Conservation (phyloP, 2,797 vertebrate genomes). For the Microctenopoma steveboyesi region DNA sequence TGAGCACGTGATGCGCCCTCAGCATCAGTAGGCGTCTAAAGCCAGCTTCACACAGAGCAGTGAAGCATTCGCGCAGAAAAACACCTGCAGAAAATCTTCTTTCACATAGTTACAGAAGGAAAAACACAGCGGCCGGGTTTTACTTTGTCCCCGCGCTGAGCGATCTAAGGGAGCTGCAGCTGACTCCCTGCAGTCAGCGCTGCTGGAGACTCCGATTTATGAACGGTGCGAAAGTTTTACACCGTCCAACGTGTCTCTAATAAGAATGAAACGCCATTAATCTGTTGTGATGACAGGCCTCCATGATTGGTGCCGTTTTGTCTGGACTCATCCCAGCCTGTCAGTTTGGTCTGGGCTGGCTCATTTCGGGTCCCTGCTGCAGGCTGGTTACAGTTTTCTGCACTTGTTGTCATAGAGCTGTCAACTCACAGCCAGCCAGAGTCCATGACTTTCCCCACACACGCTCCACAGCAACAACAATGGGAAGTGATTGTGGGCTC, state of each 20-base stretch:
- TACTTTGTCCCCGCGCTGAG: background rate
- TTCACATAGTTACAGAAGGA: background rate
- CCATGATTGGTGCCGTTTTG: too few species aligned
- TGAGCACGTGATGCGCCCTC: too few species aligned
- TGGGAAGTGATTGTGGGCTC: slow-evolving; percentile 26
- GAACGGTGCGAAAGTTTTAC: background rate
- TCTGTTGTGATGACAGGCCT: background rate
- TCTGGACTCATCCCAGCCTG: background rate
- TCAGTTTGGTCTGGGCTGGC: too few species aligned
- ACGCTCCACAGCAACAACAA: background rate
- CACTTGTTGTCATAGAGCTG: background rate
- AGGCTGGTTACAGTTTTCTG: background rate
- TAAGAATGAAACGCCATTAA: too few species aligned
- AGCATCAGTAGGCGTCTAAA: too few species aligned
- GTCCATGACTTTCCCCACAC: slow-evolving; percentile 1
- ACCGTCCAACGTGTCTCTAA: background rate
- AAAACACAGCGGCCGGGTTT: background rate
- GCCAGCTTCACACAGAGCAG: background rate
- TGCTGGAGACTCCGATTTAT: too few species aligned
- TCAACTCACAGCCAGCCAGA: background rate
- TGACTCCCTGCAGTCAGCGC: slow-evolving; percentile 2
- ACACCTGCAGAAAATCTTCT: background rate
- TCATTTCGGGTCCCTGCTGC: background rate
- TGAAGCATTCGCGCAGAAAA: background rate
- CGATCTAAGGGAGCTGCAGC: background rate